Evolutionary conservation across 2,113 vertebrate species (phyloP).

Genomic region (Campylomormyrus numenius): DNA sequence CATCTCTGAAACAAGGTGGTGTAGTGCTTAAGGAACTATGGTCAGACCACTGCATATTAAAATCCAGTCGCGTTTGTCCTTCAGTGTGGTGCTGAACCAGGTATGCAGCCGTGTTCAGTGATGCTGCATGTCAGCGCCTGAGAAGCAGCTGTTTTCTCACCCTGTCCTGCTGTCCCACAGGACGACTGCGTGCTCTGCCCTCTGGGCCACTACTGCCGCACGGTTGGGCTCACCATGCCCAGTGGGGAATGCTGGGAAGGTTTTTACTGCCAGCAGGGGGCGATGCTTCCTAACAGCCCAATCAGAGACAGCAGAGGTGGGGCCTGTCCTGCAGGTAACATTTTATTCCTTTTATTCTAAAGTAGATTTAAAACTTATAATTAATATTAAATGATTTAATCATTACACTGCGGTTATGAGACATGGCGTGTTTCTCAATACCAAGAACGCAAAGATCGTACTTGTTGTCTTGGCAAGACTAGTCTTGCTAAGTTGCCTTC

Average conservation of each 20-base stretch:
- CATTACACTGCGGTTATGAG: neutral
- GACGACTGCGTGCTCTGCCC: constrained; percentile 54
- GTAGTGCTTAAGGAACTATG: neutral
- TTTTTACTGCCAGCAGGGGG: constrained; percentile 70
- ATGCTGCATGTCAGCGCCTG: neutral
- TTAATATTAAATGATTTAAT: neutral
- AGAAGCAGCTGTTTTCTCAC: neutral
- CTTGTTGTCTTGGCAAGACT: neutral
- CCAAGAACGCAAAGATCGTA: neutral
- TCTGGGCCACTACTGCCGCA: constrained; percentile 71
- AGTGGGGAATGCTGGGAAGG: constrained; percentile 70
- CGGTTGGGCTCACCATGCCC: constrained; percentile 60
- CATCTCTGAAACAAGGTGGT: neutral
- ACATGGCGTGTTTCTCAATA: neutral
- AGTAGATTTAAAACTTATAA: constrained; percentile 2
- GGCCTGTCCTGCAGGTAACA: constrained; percentile 69
- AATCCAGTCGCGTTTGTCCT: neutral
- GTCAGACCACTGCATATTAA: neutral
- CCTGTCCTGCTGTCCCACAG: constrained; percentile 44
- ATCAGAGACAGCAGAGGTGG: constrained; percentile 55
- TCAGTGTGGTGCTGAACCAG: neutral
- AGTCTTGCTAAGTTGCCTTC: neutral
- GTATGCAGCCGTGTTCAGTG: neutral
- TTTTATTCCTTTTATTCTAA: neutral
- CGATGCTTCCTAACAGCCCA: constrained; percentile 54